Conservation (phyloP, 2,797 vertebrate species). For the Capromys pilorides region DNA sequence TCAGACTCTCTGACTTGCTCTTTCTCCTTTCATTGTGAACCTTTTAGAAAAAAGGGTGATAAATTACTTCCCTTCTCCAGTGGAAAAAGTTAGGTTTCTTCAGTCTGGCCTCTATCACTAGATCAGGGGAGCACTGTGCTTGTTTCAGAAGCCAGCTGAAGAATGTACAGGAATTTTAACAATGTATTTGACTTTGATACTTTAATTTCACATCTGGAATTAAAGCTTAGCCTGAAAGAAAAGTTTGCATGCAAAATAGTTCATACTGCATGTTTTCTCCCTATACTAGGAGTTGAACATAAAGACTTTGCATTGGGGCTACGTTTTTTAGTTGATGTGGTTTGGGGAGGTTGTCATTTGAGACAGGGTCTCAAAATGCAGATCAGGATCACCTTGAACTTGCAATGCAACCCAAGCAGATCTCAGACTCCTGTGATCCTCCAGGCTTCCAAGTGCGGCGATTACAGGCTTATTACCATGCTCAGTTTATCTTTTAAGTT, state of each 20-base stretch:
- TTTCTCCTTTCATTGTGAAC: background rate
- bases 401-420: background rate
- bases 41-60: conserved; percentile 1
- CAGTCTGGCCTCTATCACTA: background rate
- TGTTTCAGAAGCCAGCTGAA: conserved; percentile 2
- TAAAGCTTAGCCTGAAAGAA: conserved; percentile 46
- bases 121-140: background rate
- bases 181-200: background rate
- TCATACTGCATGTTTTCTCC: background rate
- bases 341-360: background rate
- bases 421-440: background rate
- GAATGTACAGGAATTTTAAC: background rate
- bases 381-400: background rate
- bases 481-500: background rate
- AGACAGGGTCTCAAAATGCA: background rate
- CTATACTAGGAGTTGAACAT: background rate
- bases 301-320: background rate
- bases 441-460: background rate
- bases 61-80: conserved; percentile 4
- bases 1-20: background rate
- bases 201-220: conserved; percentile 37
- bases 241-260: background rate
- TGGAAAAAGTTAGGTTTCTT: background rate
- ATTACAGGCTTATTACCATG: background rate
- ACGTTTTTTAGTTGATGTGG: background rate